Percentiles rank a stretch among this genome's conserved stretches.
Evolutionary conservation across 2,888 invertebrate genomes (phyloP).

Genomic region (Atrina japonica): DNA sequence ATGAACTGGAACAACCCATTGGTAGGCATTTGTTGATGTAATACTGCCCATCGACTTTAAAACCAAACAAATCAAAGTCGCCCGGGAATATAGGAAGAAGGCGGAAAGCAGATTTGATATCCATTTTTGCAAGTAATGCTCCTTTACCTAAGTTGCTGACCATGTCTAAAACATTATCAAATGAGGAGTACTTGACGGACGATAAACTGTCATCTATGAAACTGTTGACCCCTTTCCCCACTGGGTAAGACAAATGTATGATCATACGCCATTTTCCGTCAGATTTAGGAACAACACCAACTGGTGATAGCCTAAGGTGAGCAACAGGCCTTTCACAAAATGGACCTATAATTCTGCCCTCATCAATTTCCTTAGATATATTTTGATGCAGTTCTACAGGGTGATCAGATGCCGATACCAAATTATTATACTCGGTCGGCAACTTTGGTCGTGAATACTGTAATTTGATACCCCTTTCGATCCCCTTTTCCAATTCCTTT

Average conservation of each 20-base stretch:
- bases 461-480: conserved; percentile 8
- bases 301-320: background rate
- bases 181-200: conserved; percentile 35
- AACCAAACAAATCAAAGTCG: conserved; percentile 37
- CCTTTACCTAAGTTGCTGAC: conserved; percentile 24
- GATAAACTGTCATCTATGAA: conserved; percentile 35
- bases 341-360: conserved; percentile 35
- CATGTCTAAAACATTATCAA: conserved; percentile 38
- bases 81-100: conserved; percentile 33
- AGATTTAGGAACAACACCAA: conserved; percentile 26
- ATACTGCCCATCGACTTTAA: background rate
- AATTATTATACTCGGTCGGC: background rate
- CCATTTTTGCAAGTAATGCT: conserved; percentile 34
- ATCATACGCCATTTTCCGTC: conserved; percentile 16
- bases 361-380: conserved; percentile 32
- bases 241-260: conserved; percentile 23
- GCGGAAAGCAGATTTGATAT: conserved; percentile 42
- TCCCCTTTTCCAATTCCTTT: background rate
- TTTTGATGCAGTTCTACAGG: too few relatives aligned
- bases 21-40: background rate
- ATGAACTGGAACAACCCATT: conserved; percentile 13
- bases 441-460: conserved; percentile 7
- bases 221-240: conserved; percentile 15
- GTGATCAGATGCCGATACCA: too few relatives aligned
- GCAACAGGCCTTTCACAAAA: conserved; percentile 24